Evolutionary conservation across 2,797 vertebrate genomes (phyloP), one percentile per base, ranked within the genome.

Genomic region (Anableps anableps): DNA sequence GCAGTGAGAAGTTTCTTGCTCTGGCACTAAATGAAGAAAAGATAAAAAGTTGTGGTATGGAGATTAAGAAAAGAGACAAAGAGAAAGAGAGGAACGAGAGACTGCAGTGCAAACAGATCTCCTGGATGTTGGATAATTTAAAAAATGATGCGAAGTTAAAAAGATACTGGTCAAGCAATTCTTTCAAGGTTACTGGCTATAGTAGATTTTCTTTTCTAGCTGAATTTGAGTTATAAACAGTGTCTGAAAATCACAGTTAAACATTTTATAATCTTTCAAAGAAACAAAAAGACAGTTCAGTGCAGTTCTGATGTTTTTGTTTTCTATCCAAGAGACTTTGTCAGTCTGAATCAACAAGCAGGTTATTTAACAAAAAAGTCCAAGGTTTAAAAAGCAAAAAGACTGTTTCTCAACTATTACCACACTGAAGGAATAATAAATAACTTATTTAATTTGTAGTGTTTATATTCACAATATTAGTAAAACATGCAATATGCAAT

Each of bases 1-100:
- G 68, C 78, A 78, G 79, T 70, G 75, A 89, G 58, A 73, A 77
- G 74, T 89, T 88, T 83, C 87, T 88, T 83, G 75, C 75, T 79
- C 60, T 83, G 60, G 78, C 64, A 74, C 34, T 81, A 81, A 84
- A 88, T 70, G 72, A 64, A 58, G 71, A 64, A 58, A 60, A 81
- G 62, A 36, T 76, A 82, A 45, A 76, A 53, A 75, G 64, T 60
- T 74, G 21, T 74, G 21, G 19, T 53, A 53, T 17, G 38, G 38
- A 60, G 43, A 31, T 19, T 41, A 60, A 21, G 1, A 60, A 58
- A 58, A 41, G 72, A 29, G 47, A 74, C n/a, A 60, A n/a, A n/a
- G n/a, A n/a, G n/a, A n/a, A n/a, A n/a, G n/a, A n/a, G n/a, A n/a
- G 64, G 75, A 74, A 51, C 23, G 74, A 78, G 84, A 74, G 85